Evolutionary conservation across 2,888 invertebrate species (phyloP), one percentile per base, ranked within the genome.

Genomic region (Drosophila cognata): DNA sequence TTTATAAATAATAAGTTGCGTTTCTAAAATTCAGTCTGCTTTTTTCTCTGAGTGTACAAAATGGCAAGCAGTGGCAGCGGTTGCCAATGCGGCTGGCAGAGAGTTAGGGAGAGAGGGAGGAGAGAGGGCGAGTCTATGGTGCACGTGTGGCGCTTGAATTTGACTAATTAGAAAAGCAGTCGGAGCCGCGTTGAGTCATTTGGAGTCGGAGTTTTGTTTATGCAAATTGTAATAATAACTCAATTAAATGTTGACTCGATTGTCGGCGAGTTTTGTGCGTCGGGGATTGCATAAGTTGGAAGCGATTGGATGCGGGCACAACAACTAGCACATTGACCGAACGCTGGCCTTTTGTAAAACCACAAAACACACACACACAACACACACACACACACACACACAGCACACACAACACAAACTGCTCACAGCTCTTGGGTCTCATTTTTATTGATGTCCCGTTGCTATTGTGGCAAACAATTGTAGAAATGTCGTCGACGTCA

Each of bases 251-350:
- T 77, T 83, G 71, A 67, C 21, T 41, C 25, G 52, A 41, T 28
- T 51, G 43, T 48, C 48, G 41, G 31, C 33, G 51, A 16, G 52
- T 57, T 46, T 16, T 25, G 21, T 46, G 46, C 48, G 66, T 52
- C 62, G 59, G 6, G 43, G 31, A 62, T 84, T 82, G 83, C 80
- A 79, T 81, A 77, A 81, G 67, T 35, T 65, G 68, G 61, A 68
- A 67, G 68, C 77, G 59, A 56, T 77, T 81, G 81, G 88, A 86
- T 89, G 88, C 88, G 89, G 90, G 89, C 88, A 68, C 68, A 88
- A 68, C 68, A 88, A 90, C 79, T 90, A 85, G 88, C 88, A 85
- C 87, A 87, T 84, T 89, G 87, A 88, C 90, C 88, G 90, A 77
- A 66, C 77, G 68, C 82, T 80, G 82, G 79, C 74, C 79, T 74